Base-by-base conservation (phyloP, 2,888 invertebrate genomes). In the Netelia melanura region DNA sequence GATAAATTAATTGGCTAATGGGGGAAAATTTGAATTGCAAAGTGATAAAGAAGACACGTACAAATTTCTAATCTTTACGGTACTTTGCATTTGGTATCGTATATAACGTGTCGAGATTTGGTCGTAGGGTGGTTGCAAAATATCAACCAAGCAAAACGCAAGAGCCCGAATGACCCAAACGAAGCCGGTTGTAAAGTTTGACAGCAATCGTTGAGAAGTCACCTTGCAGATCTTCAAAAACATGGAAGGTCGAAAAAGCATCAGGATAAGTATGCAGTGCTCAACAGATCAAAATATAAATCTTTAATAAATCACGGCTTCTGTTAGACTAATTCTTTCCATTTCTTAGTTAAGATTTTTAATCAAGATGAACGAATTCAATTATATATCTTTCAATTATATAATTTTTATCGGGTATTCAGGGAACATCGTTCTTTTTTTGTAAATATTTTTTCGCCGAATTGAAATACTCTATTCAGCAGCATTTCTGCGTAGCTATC, bases 141-240 rank as follows among this genome's bases (percentile, higher is more conserved):
- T 56, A 79, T 79, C 25, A 38, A 9, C 30, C 44, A n/a, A 30
- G 48, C 62, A 11, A 62, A 68, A 52, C 30, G 56, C 25, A 43
- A 64, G 3, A 62, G 44, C 23, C 62, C 74, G 43, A 71, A 79
- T 11, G 43, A 79, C 43, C 71, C 48, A 1, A 79, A 79, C 38
- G 71, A 71, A 64, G 79, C 71, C n/a, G 30, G 65, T 58, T 79
- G 79, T 67, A 79, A 65, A 71, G 14, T 71, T 21, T 71, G 56
- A 6, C n/a, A 52, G 1, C 52, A 52, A 25, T 75, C 75, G 14
- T 56, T 77, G n/a, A 56, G 67, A 17, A 67, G 67, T 23, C 65
- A 67, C 14, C 23, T 76, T 11, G 44, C 76, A 9, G 76, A 76
- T 76, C 58, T 76, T 9, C 68, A 68, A 68, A 68, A 68, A 23